These are phyloP conservation scores for Polymixis flavicincta DNA, from an alignment of 2,888 invertebrate species.

Conservation along the genomic window DNA sequence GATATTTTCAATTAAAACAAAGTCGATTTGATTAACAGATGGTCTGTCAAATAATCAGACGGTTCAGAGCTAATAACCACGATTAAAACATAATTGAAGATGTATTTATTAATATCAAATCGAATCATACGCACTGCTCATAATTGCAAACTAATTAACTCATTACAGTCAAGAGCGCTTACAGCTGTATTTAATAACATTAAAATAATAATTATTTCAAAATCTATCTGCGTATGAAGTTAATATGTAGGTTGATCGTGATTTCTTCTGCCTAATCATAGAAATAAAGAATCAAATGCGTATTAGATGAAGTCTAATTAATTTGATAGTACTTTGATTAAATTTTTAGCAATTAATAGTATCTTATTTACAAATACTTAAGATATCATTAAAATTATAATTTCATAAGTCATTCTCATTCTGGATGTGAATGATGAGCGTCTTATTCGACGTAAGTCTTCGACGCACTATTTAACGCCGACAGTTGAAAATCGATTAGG, in stretches of 20 bases:
- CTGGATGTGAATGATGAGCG: background rate
- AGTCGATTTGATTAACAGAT: slow-evolving; percentile 24
- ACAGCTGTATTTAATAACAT: slow-evolving; percentile 31
- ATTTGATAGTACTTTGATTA: slow-evolving; percentile 19
- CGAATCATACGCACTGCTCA: slow-evolving; percentile 51
- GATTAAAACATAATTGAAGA: slow-evolving; percentile 45
- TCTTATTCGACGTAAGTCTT: background rate
- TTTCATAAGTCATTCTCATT: background rate
- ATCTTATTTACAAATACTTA: background rate
- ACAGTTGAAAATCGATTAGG: too few relatives aligned
- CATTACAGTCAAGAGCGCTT: slow-evolving; percentile 45
- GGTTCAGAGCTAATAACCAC: slow-evolving; percentile 32
- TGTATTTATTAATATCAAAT: slow-evolving; percentile 49
- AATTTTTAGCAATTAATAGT: background rate
- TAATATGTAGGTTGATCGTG: slow-evolving; percentile 24
- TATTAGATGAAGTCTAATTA: slow-evolving; percentile 14
- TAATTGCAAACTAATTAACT: slow-evolving; percentile 52
- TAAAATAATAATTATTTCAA: slow-evolving; percentile 29
- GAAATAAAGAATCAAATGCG: slow-evolving; percentile 11
- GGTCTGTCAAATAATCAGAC: slow-evolving; percentile 38
- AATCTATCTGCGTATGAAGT: slow-evolving; percentile 21
- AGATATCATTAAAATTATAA: background rate
- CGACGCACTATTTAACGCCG: too few relatives aligned
- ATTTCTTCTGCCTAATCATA: slow-evolving; percentile 20
- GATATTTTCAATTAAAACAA: slow-evolving; percentile 19